phyloP scores from a whole-genome alignment of 2,113 vertebrate species.

The Channa argus region DNA sequence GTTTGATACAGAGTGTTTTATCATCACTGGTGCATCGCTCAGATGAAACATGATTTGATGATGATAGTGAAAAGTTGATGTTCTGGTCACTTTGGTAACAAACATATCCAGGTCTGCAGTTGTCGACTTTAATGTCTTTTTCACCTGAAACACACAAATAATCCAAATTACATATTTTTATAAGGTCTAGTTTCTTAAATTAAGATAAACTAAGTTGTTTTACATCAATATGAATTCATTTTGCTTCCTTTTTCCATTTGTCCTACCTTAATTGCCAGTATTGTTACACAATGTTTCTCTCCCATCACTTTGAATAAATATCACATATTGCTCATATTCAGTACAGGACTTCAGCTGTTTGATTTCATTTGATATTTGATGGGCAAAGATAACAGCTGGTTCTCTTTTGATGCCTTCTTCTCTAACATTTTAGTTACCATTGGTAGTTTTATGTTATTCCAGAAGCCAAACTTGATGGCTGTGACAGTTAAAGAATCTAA shows the following conservation, averaged over 20 bases:
- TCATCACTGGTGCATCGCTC: neutral
- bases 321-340: neutral
- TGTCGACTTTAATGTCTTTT: too few relatives aligned
- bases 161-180: too few relatives aligned
- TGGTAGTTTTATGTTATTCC: neutral
- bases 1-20: rapidly evolving
- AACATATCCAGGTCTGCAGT: neutral
- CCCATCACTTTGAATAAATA: rapidly evolving
- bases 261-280: rapidly evolving
- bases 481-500: too few relatives aligned
- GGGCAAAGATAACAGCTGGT: rapidly evolving
- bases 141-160: too few relatives aligned
- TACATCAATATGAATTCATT: neutral
- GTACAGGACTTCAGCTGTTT: constrained; percentile 66
- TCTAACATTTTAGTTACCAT: rapidly evolving
- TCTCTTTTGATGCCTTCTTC: too few relatives aligned
- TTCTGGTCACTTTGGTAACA: constrained; percentile 27
- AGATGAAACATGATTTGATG: too few relatives aligned
- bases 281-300: rapidly evolving
- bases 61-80: neutral
- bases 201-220: too few relatives aligned
- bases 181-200: neutral
- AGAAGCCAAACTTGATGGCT: too few relatives aligned
- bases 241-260: constrained; percentile 44
- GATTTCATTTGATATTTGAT: rapidly evolving